Evolutionary conservation across 2,888 invertebrate species (phyloP), one percentile per base, ranked within the genome.

Genomic region (Chalcis sispes): DNA sequence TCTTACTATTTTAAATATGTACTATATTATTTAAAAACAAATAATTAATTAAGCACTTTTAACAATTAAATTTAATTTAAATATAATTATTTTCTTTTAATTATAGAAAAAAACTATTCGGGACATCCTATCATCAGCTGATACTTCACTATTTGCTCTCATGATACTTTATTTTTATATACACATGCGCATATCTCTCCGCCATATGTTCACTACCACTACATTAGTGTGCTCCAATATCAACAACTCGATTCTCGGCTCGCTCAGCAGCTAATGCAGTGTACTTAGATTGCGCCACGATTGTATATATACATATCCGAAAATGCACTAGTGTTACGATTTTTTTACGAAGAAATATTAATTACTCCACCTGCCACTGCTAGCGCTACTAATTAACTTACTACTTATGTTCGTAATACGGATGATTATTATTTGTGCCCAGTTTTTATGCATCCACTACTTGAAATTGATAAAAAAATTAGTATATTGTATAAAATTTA

Each of bases 151-250:
- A 20, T 18, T 42, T 40, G 36, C 32, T 32, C 29, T 15, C 61
- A 46, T 61, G 42, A 27, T 61, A n/a, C 13, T 48, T 42, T 40
- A 40, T 65, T 52, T 65, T 36, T 64, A 13, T 48, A 50, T 52
- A 40, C 15, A 54, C 15, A 25, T 4, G 40, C 23, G 8, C 23
- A 13, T n/a, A 56, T 10, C n/a, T 2, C 7, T 32, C 58, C 18
- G 29, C 32, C 18, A 25, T 54, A 54, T 2, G 25, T 54, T 20
- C 20, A 52, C 52, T 20, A 7, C 3, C 13, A 52, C 3, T 52
- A 52, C 13, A 3, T 52, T n/a, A n/a, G n/a, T n/a, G n/a, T n/a
- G n/a, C n/a, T n/a, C n/a, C n/a, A 29, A 32, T 2, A 59, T 20
- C 15, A 36, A 23, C 13, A 2, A 18, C 4, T 42, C 36, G 4